These are phyloP conservation scores for Xiphophorus birchmanni DNA, from an alignment of 2,797 vertebrate species.

Conservation along the genomic window DNA sequence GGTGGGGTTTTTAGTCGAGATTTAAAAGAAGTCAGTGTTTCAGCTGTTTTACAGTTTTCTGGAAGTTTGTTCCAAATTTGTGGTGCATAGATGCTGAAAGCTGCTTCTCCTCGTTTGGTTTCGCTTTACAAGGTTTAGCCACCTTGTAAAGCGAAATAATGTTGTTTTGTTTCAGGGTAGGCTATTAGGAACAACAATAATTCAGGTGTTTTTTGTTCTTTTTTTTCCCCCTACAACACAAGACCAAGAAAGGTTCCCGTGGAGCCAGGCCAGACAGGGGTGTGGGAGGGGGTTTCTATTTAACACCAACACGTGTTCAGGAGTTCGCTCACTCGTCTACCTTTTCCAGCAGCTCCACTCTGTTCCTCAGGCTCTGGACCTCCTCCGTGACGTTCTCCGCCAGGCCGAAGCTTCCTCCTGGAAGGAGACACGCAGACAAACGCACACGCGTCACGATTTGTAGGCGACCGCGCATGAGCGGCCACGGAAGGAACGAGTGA, in stretches of 20 bases:
- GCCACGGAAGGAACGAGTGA: too few species aligned
- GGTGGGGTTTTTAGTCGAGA: too few species aligned
- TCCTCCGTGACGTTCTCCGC: conserved; percentile 83
- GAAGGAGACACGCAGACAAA: conserved; percentile 28
- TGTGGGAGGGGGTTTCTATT: conserved; percentile 21
- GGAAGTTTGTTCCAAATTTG: too few species aligned
- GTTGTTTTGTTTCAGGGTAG: background rate
- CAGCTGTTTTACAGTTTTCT: too few species aligned
- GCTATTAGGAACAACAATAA: background rate
- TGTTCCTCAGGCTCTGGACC: conserved; percentile 82
- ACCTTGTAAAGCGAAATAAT: background rate
- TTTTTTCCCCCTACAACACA: background rate
- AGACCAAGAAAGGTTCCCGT: conserved; percentile 24
- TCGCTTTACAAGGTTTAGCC: background rate
- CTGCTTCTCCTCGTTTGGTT: too few species aligned
- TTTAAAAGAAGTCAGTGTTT: too few species aligned
- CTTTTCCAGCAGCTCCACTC: conserved; percentile 91
- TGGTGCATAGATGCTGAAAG: too few species aligned
- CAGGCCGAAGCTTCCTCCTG: conserved; percentile 69
- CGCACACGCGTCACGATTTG: conserved; percentile 8
- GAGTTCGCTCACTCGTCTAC: conserved; percentile 61
- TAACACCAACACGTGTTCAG: conserved; percentile 17
- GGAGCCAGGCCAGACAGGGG: background rate
- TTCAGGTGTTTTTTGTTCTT: background rate
- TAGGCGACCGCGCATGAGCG: background rate